Evolutionary conservation across 2,888 invertebrate genomes (phyloP).

Genomic region (Acanthosepion pharaonis): DNA sequence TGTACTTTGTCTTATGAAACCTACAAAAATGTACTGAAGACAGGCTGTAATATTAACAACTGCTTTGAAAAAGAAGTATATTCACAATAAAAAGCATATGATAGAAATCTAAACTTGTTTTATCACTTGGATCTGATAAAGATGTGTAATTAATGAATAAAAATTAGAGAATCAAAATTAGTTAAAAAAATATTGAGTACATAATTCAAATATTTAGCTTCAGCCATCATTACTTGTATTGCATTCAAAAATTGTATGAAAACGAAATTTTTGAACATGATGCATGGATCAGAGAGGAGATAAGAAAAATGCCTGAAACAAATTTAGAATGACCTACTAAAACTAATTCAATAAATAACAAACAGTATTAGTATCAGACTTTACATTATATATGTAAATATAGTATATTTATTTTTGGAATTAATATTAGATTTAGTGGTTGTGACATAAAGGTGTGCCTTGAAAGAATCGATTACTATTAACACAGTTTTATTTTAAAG

Average conservation of each 20-base stretch:
- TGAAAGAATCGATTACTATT: background rate
- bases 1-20: too few relatives aligned
- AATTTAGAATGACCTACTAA: background rate
- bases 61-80: too few relatives aligned
- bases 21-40: too few relatives aligned
- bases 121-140: too few relatives aligned
- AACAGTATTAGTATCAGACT: background rate
- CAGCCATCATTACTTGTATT: background rate
- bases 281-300: background rate
- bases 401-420: background rate
- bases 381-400: background rate
- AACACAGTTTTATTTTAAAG: background rate
- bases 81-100: too few relatives aligned
- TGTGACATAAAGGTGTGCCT: background rate
- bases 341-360: background rate
- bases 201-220: too few relatives aligned
- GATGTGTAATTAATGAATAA: too few relatives aligned
- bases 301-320: background rate
- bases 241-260: background rate
- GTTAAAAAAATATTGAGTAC: too few relatives aligned
- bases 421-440: too few relatives aligned
- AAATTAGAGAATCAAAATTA: too few relatives aligned
- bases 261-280: background rate
- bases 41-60: too few relatives aligned
- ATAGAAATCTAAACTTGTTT: too few relatives aligned